phyloP scores from a whole-genome alignment of 1,140 invertebrate genomes.

The Sycophila sp. region DNA sequence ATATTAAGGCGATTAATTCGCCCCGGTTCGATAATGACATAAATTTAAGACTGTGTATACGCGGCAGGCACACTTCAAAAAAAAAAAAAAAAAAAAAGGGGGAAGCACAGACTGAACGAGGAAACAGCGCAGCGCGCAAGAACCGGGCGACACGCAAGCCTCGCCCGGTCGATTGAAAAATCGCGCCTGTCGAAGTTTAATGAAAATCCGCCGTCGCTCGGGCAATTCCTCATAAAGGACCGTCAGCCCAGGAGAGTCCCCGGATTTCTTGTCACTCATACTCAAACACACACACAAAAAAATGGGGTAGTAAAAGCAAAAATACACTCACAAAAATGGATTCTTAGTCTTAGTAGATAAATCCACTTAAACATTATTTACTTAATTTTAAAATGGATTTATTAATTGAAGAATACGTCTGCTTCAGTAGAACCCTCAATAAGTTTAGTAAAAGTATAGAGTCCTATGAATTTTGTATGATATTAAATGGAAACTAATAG shows the following conservation, averaged over 20 bases:
- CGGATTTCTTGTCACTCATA: not conserved
- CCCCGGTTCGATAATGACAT: conserved; percentile 6
- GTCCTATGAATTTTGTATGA: no score
- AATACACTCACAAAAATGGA: no score
- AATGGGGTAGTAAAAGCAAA: no score
- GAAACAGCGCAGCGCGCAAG: no score
- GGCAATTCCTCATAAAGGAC: no score
- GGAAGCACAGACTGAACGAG: not conserved
- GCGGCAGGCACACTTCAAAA: not conserved
- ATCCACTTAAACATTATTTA: no score
- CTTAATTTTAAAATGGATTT: no score
- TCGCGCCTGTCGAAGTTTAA: conserved; percentile 18
- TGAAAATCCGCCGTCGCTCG: conserved; percentile 15
- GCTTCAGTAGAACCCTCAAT: no score
- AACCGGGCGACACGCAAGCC: not conserved
- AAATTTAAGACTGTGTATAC: not conserved
- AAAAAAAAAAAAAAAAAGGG: not conserved
- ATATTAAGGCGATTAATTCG: conserved; percentile 12
- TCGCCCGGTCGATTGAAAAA: conserved; percentile 41
- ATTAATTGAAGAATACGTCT: no score
- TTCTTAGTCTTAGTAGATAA: no score
- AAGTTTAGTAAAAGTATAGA: no score
- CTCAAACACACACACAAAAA: not conserved
- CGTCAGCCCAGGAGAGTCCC: not conserved
- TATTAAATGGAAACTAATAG: no score